Evolutionary conservation across 2,113 vertebrate genomes (phyloP).

Genomic region (Prionailurus viverrinus): DNA sequence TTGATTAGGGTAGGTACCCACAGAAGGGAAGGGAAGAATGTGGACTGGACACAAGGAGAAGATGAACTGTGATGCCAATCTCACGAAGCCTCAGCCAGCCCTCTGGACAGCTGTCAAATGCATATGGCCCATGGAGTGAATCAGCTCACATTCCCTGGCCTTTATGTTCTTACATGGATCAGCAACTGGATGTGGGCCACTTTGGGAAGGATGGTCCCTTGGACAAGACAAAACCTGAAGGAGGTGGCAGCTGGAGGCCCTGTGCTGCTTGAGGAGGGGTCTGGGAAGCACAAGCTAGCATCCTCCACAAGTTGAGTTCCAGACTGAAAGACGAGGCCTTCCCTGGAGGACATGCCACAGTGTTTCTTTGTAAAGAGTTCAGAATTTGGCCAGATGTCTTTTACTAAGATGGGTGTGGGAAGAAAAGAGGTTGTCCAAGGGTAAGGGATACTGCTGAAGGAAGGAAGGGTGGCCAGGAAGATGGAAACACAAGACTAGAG

Average conservation of each 20-base stretch:
- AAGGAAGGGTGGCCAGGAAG: background rate
- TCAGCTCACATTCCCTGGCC: background rate
- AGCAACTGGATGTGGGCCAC: background rate
- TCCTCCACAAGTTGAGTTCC: background rate
- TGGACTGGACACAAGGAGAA: background rate
- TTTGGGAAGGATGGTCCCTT: background rate
- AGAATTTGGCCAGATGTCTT: background rate
- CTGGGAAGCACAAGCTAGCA: accelerated
- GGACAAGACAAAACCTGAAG: background rate
- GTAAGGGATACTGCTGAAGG: background rate
- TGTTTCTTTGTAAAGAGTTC: background rate
- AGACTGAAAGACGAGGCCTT: background rate
- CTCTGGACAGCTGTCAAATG: accelerated
- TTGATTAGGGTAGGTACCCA: background rate
- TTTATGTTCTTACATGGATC: background rate
- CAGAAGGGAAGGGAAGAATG: background rate
- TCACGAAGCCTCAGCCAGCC: background rate
- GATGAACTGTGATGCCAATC: accelerated
- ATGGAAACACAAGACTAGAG: background rate
- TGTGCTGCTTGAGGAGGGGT: background rate
- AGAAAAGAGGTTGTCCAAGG: background rate
- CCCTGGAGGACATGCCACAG: background rate
- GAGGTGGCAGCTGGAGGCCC: background rate
- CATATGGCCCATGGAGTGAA: background rate
- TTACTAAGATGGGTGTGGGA: background rate